Base-by-base conservation (phyloP, 1,140 invertebrate genomes). In the Heterodera schachtii region DNA sequence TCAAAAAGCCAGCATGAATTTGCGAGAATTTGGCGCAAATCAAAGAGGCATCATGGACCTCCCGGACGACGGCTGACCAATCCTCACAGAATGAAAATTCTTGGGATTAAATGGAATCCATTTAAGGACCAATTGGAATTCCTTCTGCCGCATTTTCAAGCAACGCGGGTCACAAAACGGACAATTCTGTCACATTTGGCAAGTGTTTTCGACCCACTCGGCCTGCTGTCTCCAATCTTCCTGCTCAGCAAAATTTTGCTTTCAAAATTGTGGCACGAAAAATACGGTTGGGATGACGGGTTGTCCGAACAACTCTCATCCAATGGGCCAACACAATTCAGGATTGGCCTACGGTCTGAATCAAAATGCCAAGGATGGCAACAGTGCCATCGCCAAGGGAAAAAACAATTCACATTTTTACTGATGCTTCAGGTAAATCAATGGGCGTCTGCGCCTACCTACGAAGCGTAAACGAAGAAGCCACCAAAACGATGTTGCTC, bases 51-150 rank as follows among this genome's bases (percentile, higher is more conserved):
- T 71, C 3, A 8, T 71, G 44, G 16, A 71, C 7, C 31, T 71
- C 7, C 69, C 69, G 3, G 69, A 71, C 11, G 13, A 71, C 31
- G 44, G 31, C 31, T 41, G 44, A 44, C 31, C 0, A 71, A 71
- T 71, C 31, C 31, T 16, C 31, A 71, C 11, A 71, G 13, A 16
- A 71, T 44, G 4, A 71, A 71, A 4, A 41, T 71, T 11, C 16
- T 71, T 8, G 69, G 69, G 31, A 71, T 71, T 71, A 44, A 71
- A 4, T 71, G 69, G 69, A 71, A 41, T 41, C 69, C 69, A 71
- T 41, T 44, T 11, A 3, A 71, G 44, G 69, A 71, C 16, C 31
- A 11, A 71, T 16, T 41, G 31, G 44, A 44, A 4, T 41, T 71
- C 16, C 31, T 8, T 8, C 16, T 71, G 69, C 31, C 31, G 16